Conservation (phyloP, 2,113 vertebrate genomes). For the Archilochus colubris region DNA sequence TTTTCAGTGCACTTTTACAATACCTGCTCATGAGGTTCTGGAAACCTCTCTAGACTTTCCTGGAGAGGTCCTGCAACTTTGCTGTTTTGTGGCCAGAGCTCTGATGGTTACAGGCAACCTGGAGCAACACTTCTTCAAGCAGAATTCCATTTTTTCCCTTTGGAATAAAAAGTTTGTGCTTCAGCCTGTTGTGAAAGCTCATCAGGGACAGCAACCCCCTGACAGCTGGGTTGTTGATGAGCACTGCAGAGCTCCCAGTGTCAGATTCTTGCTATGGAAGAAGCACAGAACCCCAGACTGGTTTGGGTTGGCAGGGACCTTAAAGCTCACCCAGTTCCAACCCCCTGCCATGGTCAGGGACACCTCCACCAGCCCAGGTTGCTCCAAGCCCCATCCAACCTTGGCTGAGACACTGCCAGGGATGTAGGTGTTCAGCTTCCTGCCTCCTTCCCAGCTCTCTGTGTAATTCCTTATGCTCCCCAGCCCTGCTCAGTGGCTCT, state of each 20-base stretch:
- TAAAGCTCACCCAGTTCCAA: too few species aligned
- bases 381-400: background rate
- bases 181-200: background rate
- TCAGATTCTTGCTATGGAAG: background rate
- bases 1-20: background rate
- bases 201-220: background rate
- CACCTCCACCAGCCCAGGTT: background rate
- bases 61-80: background rate
- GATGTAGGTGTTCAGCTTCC: background rate
- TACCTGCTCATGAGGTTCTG: background rate
- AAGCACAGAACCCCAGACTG: background rate
- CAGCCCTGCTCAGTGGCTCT: background rate
- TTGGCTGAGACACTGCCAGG: too few species aligned
- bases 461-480: background rate
- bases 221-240: background rate
- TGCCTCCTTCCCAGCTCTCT: background rate
- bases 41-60: background rate
- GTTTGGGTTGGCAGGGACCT: too few species aligned
- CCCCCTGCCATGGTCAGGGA: too few species aligned
- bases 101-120: background rate
- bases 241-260: background rate
- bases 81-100: background rate
- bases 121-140: background rate
- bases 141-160: fast-evolving
- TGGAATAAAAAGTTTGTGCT: background rate